Percentiles rank a stretch among this genome's conserved stretches.
Conservation (phyloP, 23 tunicate species). For the Corella eumyota region DNA sequence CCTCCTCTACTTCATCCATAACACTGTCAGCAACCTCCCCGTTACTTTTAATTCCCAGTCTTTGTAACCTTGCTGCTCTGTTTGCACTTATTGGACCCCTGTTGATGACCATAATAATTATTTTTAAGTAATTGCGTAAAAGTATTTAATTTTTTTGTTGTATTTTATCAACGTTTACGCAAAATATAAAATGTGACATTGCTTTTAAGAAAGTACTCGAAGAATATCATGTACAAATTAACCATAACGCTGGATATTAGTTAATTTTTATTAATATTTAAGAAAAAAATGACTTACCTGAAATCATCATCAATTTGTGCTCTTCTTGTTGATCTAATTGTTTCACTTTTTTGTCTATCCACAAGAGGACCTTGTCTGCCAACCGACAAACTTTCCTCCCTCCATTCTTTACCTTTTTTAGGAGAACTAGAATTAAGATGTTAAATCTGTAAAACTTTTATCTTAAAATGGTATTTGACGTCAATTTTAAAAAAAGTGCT, state of each 20-base stretch:
- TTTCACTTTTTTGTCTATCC: no score
- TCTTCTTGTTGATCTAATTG: conserved; percentile 29
- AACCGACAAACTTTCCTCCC: no score
- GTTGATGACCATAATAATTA: background rate
- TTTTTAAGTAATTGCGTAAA: no score
- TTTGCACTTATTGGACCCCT: conserved; percentile 18
- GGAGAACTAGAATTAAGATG: background rate
- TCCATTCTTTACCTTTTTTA: no score
- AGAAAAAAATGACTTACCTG: background rate
- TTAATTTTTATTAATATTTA: background rate
- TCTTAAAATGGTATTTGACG: background rate
- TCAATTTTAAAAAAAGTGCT: background rate
- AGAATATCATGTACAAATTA: no score
- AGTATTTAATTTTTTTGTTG: no score
- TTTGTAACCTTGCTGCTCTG: conserved; percentile 45
- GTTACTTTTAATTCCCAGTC: conserved; percentile 53
- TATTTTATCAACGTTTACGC: no score
- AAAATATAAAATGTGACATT: no score
- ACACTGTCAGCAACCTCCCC: conserved; percentile 24
- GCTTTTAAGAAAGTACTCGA: no score
- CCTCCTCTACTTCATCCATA: conserved; percentile 14
- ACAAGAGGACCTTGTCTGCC: no score
- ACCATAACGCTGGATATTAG: no score
- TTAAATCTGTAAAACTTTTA: background rate
- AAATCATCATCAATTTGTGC: conserved; percentile 8